Conservation (phyloP, 1,140 invertebrate genomes). For the Zelostemma sp. region DNA sequence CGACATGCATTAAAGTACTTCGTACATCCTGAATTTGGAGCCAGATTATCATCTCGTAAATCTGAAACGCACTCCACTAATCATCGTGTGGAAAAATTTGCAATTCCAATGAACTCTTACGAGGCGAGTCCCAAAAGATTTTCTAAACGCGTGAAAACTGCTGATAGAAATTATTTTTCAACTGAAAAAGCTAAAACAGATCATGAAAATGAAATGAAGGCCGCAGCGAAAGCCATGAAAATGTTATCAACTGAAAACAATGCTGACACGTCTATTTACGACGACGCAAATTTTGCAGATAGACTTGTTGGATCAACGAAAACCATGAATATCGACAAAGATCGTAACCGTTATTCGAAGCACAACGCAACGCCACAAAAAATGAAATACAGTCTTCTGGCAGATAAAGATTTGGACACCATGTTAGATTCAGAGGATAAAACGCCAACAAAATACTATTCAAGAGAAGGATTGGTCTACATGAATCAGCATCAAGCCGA, state of each 20-base stretch:
- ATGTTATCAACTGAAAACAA: background rate
- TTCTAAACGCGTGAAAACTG: background rate
- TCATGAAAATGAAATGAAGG: background rate
- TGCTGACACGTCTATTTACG: background rate
- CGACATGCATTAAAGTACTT: slow-evolving; percentile 35
- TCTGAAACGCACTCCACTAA: background rate
- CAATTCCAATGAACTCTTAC: background rate
- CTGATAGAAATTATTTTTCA: background rate
- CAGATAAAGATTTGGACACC: no score
- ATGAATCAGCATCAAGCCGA: no score
- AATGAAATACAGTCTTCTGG: background rate
- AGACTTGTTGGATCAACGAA: background rate
- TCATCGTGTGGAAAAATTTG: background rate
- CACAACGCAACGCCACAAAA: background rate
- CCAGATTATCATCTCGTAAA: background rate
- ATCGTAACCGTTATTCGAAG: no score
- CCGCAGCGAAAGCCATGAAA: background rate
- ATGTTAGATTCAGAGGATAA: no score
- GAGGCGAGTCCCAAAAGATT: background rate
- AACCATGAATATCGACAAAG: background rate
- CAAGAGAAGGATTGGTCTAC: no score
- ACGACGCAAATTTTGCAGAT: background rate
- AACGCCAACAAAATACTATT: no score
- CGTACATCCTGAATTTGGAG: slow-evolving; percentile 24
- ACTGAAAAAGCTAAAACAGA: background rate